phyloP scores from a whole-genome alignment of 2,797 vertebrate genomes.

The Adrianichthys oophorus region DNA sequence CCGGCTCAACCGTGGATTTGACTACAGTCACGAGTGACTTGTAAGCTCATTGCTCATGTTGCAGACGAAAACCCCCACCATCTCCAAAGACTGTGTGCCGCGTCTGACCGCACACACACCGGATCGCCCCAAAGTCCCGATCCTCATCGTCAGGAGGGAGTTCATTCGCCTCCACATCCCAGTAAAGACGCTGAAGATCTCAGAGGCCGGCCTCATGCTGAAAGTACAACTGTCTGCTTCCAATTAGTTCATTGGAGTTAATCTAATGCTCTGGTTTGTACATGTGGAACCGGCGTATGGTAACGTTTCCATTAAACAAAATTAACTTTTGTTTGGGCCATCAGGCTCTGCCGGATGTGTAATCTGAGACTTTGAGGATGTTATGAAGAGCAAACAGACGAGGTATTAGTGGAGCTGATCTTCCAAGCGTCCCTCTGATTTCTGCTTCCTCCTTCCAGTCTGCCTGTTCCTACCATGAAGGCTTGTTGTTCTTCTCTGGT shows the following conservation, averaged over 20 bases:
- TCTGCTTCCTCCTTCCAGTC: conserved; percentile 45
- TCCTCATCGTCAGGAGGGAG: conserved; percentile 50
- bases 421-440: conserved; percentile 70
- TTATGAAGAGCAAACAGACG: conserved; percentile 79
- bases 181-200: conserved; percentile 60
- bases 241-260: conserved; percentile 83
- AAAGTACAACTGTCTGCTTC: conserved; percentile 79
- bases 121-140: conserved; percentile 38
- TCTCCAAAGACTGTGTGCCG: conserved; percentile 14
- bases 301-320: conserved; percentile 84
- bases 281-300: conserved; percentile 79
- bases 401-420: conserved; percentile 78
- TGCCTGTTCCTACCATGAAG: conserved; percentile 64
- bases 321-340: conserved; percentile 84
- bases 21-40: conserved; percentile 53
- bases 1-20: conserved; percentile 36
- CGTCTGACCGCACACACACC: conserved; percentile 32
- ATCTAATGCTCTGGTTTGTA: conserved; percentile 82
- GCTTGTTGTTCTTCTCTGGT: conserved; percentile 32
- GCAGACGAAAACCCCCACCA: conserved; percentile 41
- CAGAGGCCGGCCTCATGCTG: conserved; percentile 52
- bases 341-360: conserved; percentile 79
- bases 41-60: conserved; percentile 55
- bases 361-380: conserved; percentile 81
- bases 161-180: conserved; percentile 51